phyloP scores from a whole-genome alignment of 2,888 invertebrate species.

The Stenodera caucasica region DNA sequence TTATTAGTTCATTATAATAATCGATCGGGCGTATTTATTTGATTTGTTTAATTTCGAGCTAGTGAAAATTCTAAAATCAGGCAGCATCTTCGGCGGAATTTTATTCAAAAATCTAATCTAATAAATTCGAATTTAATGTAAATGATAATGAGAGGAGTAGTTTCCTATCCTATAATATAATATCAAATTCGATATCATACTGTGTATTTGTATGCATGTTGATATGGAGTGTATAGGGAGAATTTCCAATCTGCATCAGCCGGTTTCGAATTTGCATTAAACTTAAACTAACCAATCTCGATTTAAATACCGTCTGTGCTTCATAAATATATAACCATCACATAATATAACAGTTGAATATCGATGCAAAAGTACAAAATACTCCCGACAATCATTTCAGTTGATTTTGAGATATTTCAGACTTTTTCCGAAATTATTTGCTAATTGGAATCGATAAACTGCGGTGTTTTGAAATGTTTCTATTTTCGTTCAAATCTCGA shows the following conservation, averaged over 20 bases:
- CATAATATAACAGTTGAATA: too few species aligned
- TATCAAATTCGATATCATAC: constrained; percentile 13
- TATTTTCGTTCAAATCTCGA: too few species aligned
- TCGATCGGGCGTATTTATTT: neutral
- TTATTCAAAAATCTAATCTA: neutral
- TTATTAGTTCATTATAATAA: neutral
- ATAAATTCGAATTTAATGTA: constrained; percentile 11
- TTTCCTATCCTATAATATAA: neutral
- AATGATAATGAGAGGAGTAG: constrained; percentile 7
- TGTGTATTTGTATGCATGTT: neutral
- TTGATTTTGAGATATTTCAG: too few species aligned
- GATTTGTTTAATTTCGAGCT: neutral
- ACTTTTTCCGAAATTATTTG: too few species aligned
- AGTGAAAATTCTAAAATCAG: too few species aligned
- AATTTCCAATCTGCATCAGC: constrained; percentile 23
- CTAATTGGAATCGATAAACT: too few species aligned
- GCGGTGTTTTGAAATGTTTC: too few species aligned
- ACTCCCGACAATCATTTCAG: too few species aligned
- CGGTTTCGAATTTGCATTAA: constrained; percentile 25
- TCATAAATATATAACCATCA: constrained; percentile 20
- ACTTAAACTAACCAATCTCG: constrained; percentile 29
- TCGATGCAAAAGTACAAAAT: too few species aligned
- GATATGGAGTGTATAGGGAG: constrained; percentile 8
- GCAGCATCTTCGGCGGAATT: too few species aligned
- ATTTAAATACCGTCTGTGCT: constrained; percentile 20